Evolutionary conservation across 2,888 invertebrate species (phyloP), one percentile per base, ranked within the genome.

Genomic region (Catotricha subobsoleta): DNA sequence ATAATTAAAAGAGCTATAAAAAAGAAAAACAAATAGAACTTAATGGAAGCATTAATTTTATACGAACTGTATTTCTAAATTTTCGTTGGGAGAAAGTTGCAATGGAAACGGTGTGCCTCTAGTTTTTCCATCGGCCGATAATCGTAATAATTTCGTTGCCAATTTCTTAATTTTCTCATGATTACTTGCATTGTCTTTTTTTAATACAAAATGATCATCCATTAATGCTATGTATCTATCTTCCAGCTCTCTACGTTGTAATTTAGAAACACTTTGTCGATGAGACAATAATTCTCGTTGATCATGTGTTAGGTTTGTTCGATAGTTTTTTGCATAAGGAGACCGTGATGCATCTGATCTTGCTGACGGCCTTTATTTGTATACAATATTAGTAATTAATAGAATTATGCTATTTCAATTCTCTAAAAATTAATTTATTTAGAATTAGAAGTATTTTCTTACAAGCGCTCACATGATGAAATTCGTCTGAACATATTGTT

Each of bases 131-230:
- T 44, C 43, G 2, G 39, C 30, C 7, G 45, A 34, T 12, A 47
- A 20, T 1, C 48, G 45, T 10, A 46, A 30, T 23, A 50, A 31
- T 43, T 47, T 50, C 8, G 50, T 44, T 15, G 47, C 46, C 18
- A 50, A 36, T 13, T 42, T 42, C 41, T 48, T 48, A 30, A 50
- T 46, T 31, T 47, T 48, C n/a, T 50, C 48, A 20, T 45, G 41
- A 28, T 43, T 41, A 15, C 45, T 44, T 41, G 45, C 46, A 42
- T 46, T 47, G 39, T 47, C 45, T 12, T 46, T 44, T 39, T 50
- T 50, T 3, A 48, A 25, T 13, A 43, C 43, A 40, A 45, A 47
- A 40, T 48, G 47, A 35, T 50, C 48, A 44, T 50, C 50, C 27
- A 48, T 46, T 10, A 48, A 18, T 19, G 44, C 43, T 18, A 48